Base-by-base conservation (phyloP, 2,888 invertebrate species). In the Hirtodrosophila duncani region DNA sequence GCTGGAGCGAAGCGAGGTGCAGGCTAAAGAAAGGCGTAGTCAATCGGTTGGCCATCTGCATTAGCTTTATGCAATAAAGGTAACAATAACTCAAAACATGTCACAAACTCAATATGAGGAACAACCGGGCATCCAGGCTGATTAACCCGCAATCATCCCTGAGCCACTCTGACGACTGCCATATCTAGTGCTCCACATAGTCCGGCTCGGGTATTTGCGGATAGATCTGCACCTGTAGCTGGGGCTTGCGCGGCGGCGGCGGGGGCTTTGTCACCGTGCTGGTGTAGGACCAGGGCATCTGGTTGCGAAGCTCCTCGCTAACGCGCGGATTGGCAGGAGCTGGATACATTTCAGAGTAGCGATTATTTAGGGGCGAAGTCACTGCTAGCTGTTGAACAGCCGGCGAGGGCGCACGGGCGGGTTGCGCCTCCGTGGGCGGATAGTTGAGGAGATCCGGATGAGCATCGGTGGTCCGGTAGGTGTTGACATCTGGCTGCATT, bases 141-240 rank as follows among this genome's bases (percentile, higher is more conserved):
- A 51, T 67, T 67, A 34, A 11, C 16, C 16, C 16, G 17, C 46
- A 59, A 59, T 55, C 64, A 64, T 45, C 36, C n/a, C 14, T 27
- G 36, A 51, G 50, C 52, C 30, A 45, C 33, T 20, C 2, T 13
- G 13, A 4, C n/a, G 7, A 6, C n/a, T 11, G 8, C 8, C 11
- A 7, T 10, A 8, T 9, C 45, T 67, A 65, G 17, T 59, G 61
- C 42, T 64, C 81, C 18, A 87, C 88, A 79, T 91, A 91, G 72
- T 91, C 91, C 0, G 91, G 90, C 33, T 90, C 87, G 0, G 91
- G 91, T 17, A 91, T 89, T 2, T 90, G 90, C 4, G 91, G 91
- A 55, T 89, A 84, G 34, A 89, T 89, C 58, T 89, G 89, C 66
- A 89, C 88, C 16, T 89, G 87, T 20, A 67, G 65, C 14, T 89